phyloP scores from a whole-genome alignment of 2,113 vertebrate species.

The Rousettus leschenaultii region DNA sequence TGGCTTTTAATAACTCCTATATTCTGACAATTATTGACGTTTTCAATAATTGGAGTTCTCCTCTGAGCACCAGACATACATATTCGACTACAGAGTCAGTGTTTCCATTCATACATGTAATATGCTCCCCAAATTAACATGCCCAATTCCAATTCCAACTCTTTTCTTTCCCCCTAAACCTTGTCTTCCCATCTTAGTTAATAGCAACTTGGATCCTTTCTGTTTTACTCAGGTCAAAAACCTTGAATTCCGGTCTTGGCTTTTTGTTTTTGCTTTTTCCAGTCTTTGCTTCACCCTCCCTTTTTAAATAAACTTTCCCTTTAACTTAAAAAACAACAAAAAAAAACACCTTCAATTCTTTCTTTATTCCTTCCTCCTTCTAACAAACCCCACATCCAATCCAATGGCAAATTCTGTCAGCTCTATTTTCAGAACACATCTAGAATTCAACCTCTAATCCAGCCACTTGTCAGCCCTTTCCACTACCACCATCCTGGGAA shows the following conservation, averaged over 20 bases:
- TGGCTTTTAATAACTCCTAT: not conserved
- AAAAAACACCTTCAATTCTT: slow-evolving; percentile 17
- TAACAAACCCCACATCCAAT: not conserved
- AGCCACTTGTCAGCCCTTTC: not conserved
- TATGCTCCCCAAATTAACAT: not conserved
- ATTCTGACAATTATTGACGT: not conserved
- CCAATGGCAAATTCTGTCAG: not conserved
- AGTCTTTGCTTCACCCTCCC: too few species aligned
- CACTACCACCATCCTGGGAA: not conserved
- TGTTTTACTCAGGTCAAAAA: slow-evolving; percentile 40
- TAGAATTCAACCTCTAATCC: not conserved
- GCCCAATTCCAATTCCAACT: not conserved
- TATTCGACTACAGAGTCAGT: not conserved
- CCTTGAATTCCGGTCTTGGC: not conserved
- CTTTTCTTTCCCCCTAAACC: not conserved
- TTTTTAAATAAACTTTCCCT: too few species aligned
- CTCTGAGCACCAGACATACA: not conserved
- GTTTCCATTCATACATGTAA: not conserved
- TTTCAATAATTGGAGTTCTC: not conserved
- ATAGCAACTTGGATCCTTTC: not conserved
- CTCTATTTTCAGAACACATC: not conserved
- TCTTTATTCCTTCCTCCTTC: not conserved
- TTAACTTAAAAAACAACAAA: too few species aligned
- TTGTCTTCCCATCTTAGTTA: not conserved
- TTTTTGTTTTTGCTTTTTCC: too few species aligned